Conservation (phyloP, 2,113 vertebrate species). For the Ochotona princeps region DNA sequence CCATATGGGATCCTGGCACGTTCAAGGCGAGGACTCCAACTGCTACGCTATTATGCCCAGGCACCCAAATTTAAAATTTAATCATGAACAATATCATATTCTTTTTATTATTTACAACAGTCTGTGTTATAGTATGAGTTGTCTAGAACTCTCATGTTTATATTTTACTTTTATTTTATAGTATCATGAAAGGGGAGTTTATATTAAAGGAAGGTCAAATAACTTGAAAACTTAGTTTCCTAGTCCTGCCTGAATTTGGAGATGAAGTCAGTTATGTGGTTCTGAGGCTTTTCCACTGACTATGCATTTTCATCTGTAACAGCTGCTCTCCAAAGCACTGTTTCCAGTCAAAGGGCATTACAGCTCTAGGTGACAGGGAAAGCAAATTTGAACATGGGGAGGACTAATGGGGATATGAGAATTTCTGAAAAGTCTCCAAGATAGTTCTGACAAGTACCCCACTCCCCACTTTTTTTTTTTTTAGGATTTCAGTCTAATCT, state of each 20-base stretch:
- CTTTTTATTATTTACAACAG: neutral
- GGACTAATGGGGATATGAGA: neutral
- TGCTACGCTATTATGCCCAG: no score
- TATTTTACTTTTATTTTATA: slow-evolving; percentile 20
- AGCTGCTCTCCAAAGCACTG: neutral
- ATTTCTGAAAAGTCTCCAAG: neutral
- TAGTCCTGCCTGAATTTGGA: neutral
- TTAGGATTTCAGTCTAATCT: neutral
- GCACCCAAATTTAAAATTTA: neutral
- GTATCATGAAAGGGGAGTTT: neutral
- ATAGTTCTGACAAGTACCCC: neutral
- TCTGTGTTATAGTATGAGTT: neutral
- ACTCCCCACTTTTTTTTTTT: no score
- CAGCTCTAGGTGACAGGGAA: neutral
- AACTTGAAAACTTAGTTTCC: neutral
- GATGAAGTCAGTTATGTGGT: neutral
- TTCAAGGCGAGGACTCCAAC: no score
- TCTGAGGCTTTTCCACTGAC: neutral
- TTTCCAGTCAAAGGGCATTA: neutral
- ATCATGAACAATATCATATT: neutral
- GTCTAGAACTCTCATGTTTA: neutral
- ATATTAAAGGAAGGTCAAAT: neutral
- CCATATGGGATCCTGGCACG: no score
- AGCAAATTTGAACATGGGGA: neutral
- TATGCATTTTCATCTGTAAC: neutral